A percentile compares a stretch with the other conserved stretches of the same genome.
Evolutionary conservation across 1,140 invertebrate genomes (phyloP).

Genomic region (Drusus annulatus): DNA sequence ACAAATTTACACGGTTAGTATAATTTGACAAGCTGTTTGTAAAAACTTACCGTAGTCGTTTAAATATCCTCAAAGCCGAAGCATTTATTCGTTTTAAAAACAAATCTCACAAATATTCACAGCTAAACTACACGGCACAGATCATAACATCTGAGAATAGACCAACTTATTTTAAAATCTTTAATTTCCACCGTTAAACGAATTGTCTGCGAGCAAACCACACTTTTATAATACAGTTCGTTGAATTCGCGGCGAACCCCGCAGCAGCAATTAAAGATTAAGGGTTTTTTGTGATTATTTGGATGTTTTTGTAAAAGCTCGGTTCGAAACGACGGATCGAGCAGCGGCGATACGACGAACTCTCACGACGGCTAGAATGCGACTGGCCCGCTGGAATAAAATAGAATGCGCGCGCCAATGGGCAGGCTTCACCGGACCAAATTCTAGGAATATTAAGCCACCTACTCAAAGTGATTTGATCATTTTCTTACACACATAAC

Average conservation of each 20-base stretch:
- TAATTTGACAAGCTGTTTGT: neutral
- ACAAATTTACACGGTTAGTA: no score
- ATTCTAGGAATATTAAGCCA: neutral
- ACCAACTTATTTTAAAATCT: neutral
- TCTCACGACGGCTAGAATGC: slow-evolving; percentile 4
- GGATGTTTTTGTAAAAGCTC: slow-evolving; percentile 21
- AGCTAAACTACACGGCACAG: slow-evolving; percentile 19
- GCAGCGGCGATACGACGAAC: neutral
- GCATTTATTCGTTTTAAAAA: slow-evolving; percentile 17
- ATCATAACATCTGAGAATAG: slow-evolving; percentile 12
- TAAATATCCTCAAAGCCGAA: slow-evolving; percentile 9
- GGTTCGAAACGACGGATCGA: slow-evolving; percentile 1
- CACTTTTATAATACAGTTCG: slow-evolving; percentile 18
- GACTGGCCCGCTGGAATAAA: slow-evolving; percentile 27
- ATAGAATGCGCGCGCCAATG: slow-evolving; percentile 41
- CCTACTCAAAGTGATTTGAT: no score
- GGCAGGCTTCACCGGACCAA: neutral
- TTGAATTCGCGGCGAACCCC: neutral
- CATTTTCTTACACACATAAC: no score
- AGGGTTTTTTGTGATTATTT: slow-evolving; percentile 22
- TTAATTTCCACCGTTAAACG: neutral
- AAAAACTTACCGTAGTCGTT: slow-evolving; percentile 28
- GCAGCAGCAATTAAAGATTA: neutral
- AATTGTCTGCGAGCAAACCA: slow-evolving; percentile 11
- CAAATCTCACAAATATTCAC: slow-evolving; percentile 29